Base-by-base conservation (phyloP, 1,140 invertebrate genomes). In the Latrodectus geometricus region DNA sequence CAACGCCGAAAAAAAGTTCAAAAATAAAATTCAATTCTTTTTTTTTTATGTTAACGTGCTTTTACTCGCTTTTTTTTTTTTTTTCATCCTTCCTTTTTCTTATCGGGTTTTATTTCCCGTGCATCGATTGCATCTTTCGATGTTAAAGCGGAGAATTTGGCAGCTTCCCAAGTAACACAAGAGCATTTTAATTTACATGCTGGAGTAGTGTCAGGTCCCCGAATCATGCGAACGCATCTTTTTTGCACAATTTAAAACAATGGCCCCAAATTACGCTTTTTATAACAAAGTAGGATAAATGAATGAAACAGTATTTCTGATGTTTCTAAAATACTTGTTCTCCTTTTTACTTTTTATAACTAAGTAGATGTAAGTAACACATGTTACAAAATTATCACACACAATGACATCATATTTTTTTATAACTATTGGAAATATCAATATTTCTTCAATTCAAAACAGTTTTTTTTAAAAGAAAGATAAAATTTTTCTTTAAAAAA, bases 121-220 rank as follows among this genome's bases (percentile, higher is more conserved):
- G 70, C 56, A 83, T 83, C 72, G 80, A 83, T 83, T 83, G 80
- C 52, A 49, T 50, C 69, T 65, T 14, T 66, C 70, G 20, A 83
- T 83, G 23, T 61, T 69, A 74, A 74, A 74, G 54, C 23, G 23
- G 54, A 11, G 35, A 48, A 50, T 52, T 74, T 83, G 80, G 80
- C 80, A 83, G 73, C 23, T 74, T 83, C 70, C 72, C 80, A 83
- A 83, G 56, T 35, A 80, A 70, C 35, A 15, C 54, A 50, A 15
- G 52, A 50, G 14, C 9, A 11, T 17, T 48, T 21, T 65, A 20
- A 20, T 20, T 56, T 52, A 23, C 20, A 54, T n/a, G 21, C 35
- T 15, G 61, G 23, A 78, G 23, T 66, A 14, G 76, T 76, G 49
- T 35, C 35, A 50, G 50, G 21, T 75, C 20, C 54, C 73, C 14